These are phyloP conservation scores for Pterocles burchelli DNA, from an alignment of 2,113 vertebrate species.

Conservation along the genomic window DNA sequence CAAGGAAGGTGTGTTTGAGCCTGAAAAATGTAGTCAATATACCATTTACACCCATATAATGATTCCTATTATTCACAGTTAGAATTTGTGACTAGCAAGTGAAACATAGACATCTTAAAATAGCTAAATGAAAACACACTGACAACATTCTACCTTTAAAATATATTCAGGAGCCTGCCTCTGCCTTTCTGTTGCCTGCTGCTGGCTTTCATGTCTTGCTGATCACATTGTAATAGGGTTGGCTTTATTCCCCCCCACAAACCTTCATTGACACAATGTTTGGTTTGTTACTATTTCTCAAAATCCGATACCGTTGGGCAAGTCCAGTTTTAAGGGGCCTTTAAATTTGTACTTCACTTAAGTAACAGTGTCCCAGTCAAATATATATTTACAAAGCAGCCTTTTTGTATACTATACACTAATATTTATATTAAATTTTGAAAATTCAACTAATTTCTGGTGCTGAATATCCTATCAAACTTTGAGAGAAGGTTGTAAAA, in stretches of 20 bases:
- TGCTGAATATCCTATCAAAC: background rate
- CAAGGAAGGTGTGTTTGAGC: slow-evolving; percentile 76
- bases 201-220: slow-evolving; percentile 65
- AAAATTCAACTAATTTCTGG: slow-evolving; percentile 42
- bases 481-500: slow-evolving; percentile 14
- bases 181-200: slow-evolving; percentile 61
- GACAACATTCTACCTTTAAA: slow-evolving; percentile 74
- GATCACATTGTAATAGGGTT: slow-evolving; percentile 60
- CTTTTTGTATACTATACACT: slow-evolving; percentile 4
- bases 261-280: slow-evolving; percentile 63
- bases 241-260: slow-evolving; percentile 20
- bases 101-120: slow-evolving; percentile 74
- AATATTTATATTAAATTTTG: slow-evolving; percentile 63
- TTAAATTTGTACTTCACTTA: slow-evolving; percentile 41
- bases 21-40: slow-evolving; percentile 74
- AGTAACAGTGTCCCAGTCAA: slow-evolving; percentile 57
- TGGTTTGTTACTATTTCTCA: slow-evolving; percentile 57
- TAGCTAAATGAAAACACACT: slow-evolving; percentile 73
- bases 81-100: slow-evolving; percentile 73
- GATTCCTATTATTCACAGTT: slow-evolving; percentile 76
- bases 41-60: slow-evolving; percentile 76
- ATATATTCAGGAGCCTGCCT: slow-evolving; percentile 66
- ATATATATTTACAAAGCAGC: slow-evolving; percentile 15
- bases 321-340: slow-evolving; percentile 51
- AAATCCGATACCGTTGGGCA: slow-evolving; percentile 32